phyloP scores from a whole-genome alignment of 2,797 vertebrate species.

The Xyrichtys novacula region DNA sequence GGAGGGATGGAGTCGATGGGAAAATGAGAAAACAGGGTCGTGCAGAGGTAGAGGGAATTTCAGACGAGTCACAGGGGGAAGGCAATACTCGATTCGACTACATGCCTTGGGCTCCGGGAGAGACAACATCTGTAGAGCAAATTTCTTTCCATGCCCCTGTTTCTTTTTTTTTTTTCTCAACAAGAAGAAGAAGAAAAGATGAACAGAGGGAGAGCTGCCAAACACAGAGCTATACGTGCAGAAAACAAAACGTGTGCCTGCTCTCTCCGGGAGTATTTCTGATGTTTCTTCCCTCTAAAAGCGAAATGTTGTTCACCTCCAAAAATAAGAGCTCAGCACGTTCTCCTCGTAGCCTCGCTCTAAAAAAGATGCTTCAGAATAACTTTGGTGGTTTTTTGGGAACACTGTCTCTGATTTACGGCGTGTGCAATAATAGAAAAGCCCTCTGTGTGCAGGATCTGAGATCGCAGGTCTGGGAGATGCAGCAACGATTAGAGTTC shows the following conservation, averaged over 20 bases:
- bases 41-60: constrained; percentile 51
- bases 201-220: neutral
- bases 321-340: neutral
- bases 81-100: constrained; percentile 15
- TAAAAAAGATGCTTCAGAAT: neutral
- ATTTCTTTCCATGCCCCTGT: constrained; percentile 59
- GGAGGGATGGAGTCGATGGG: neutral
- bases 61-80: constrained; percentile 37
- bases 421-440: neutral
- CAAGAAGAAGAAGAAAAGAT: neutral
- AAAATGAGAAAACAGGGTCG: constrained; percentile 51
- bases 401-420: neutral
- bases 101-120: constrained; percentile 37
- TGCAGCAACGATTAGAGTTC: neutral
- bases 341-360: neutral
- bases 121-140: constrained; percentile 75
- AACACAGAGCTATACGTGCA: neutral
- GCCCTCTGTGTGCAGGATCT: neutral
- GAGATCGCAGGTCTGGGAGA: neutral
- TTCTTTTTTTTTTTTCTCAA: constrained; percentile 1
- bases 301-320: neutral
- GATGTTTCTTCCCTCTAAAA: neutral
- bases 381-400: neutral
- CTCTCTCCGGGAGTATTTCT: neutral
- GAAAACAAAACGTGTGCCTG: neutral